These are phyloP conservation scores for Catostomus latipinnis DNA, from an alignment of 2,797 vertebrate genomes.

Conservation along the genomic window DNA sequence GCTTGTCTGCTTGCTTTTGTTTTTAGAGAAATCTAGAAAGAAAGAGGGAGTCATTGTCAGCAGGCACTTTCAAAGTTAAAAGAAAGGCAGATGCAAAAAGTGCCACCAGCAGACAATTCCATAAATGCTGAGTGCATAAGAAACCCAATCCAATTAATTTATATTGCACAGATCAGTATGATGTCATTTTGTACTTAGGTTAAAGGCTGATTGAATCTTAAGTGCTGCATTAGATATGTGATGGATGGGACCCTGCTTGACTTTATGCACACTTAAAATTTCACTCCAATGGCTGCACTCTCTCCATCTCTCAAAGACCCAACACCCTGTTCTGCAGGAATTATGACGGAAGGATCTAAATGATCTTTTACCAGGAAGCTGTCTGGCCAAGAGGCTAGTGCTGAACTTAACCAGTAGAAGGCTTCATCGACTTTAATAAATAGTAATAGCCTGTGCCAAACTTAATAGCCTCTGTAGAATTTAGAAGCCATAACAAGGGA, in stretches of 20 bases:
- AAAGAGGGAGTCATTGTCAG: slow-evolving; percentile 50
- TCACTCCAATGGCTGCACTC: slow-evolving; percentile 33
- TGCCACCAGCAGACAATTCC: slow-evolving; percentile 1
- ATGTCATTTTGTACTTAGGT: slow-evolving; percentile 57
- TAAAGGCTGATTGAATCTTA: slow-evolving; percentile 60
- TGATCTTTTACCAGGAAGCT: slow-evolving; percentile 17
- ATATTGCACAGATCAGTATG: slow-evolving; percentile 44
- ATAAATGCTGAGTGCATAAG: not conserved
- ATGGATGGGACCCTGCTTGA: slow-evolving; percentile 51
- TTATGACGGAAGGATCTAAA: slow-evolving; percentile 28
- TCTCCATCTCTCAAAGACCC: slow-evolving; percentile 31
- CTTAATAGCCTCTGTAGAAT: slow-evolving; percentile 10
- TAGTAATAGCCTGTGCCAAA: not conserved
- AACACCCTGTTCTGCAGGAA: slow-evolving; percentile 25
- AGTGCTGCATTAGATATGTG: slow-evolving; percentile 60
- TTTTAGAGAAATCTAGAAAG: slow-evolving; percentile 86
- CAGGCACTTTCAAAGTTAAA: slow-evolving; percentile 29
- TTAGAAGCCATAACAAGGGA: slow-evolving; percentile 4
- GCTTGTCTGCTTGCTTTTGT: slow-evolving; percentile 87
- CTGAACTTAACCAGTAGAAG: not conserved
- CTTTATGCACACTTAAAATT: slow-evolving; percentile 64
- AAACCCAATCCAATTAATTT: slow-evolving; percentile 31
- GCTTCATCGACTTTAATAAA: not conserved
- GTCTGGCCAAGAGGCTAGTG: not conserved
- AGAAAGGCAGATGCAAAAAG: not conserved